Conservation (phyloP, 2,113 vertebrate species). For the Alethe diademata region DNA sequence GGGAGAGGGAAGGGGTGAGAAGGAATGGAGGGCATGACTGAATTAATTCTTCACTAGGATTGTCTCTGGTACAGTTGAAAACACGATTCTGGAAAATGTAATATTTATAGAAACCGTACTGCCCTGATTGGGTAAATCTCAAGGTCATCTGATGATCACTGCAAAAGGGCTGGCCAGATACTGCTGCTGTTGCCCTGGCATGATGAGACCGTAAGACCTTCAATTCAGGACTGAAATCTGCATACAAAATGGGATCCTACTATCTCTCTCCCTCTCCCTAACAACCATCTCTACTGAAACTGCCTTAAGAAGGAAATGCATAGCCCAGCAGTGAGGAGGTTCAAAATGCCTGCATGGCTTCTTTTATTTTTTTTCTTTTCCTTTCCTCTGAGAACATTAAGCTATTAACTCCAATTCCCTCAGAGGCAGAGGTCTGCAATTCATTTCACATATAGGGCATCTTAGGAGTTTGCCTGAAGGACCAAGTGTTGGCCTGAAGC, state of each 20-base stretch:
- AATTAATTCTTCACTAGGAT: not conserved
- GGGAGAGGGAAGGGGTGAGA: not conserved
- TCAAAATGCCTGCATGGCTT: slow-evolving; percentile 6
- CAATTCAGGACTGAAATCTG: slow-evolving; percentile 3
- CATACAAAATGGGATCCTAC: slow-evolving; percentile 19
- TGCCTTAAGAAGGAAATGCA: not conserved
- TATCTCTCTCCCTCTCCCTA: not conserved
- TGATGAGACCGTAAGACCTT: not conserved
- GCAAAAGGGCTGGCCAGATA: not conserved
- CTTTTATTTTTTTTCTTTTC: not conserved
- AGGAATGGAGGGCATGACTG: not conserved
- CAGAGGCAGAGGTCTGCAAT: not conserved
- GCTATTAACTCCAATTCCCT: slow-evolving; percentile 39
- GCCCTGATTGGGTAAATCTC: not conserved
- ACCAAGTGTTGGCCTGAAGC: not conserved
- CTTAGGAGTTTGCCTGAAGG: slow-evolving; percentile 10
- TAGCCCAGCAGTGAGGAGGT: not conserved
- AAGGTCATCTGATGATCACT: slow-evolving; percentile 26
- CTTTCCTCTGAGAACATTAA: not conserved
- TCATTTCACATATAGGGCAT: slow-evolving; percentile 30
- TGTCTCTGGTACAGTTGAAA: slow-evolving; percentile 27
- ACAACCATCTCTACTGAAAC: slow-evolving; percentile 33
- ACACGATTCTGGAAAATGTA: not conserved
- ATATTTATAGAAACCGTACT: slow-evolving; percentile 15
- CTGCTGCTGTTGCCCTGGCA: not conserved